phyloP scores from a whole-genome alignment of 2,888 invertebrate species.

The Diplazon laetatorius region DNA sequence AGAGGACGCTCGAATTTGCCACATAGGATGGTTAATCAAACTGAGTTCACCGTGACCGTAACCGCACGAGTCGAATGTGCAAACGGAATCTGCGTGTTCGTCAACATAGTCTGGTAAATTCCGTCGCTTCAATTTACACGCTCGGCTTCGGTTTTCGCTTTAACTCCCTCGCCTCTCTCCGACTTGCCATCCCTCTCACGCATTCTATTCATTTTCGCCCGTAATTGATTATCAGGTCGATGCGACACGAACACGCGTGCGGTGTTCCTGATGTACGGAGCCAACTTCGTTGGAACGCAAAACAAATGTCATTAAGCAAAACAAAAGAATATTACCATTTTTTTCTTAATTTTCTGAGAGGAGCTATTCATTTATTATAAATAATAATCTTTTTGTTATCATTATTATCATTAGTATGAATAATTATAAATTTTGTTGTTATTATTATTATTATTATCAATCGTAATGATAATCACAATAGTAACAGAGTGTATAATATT shows the following conservation, averaged over 20 bases:
- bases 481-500: too few relatives aligned
- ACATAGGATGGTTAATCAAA: conserved; percentile 10
- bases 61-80: conserved; percentile 26
- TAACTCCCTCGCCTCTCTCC: neutral
- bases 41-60: conserved; percentile 15
- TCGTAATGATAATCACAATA: too few relatives aligned
- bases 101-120: conserved; percentile 19
- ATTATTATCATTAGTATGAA: too few relatives aligned
- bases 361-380: too few relatives aligned
- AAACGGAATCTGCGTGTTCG: conserved; percentile 22
- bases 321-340: too few relatives aligned
- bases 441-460: too few relatives aligned
- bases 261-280: neutral
- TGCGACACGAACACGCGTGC: neutral
- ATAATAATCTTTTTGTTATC: too few relatives aligned
- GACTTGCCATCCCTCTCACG: neutral
- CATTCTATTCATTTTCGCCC: neutral
- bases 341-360: too few relatives aligned
- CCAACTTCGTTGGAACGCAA: neutral
- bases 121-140: conserved; percentile 1
- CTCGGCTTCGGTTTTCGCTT: neutral
- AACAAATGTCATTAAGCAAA: neutral
- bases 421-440: too few relatives aligned
- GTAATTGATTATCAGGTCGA: neutral
- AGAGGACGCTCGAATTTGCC: conserved; percentile 12